These are phyloP conservation scores for Thomomys bottae DNA, from an alignment of 2,113 vertebrate species.

Conservation along the genomic window DNA sequence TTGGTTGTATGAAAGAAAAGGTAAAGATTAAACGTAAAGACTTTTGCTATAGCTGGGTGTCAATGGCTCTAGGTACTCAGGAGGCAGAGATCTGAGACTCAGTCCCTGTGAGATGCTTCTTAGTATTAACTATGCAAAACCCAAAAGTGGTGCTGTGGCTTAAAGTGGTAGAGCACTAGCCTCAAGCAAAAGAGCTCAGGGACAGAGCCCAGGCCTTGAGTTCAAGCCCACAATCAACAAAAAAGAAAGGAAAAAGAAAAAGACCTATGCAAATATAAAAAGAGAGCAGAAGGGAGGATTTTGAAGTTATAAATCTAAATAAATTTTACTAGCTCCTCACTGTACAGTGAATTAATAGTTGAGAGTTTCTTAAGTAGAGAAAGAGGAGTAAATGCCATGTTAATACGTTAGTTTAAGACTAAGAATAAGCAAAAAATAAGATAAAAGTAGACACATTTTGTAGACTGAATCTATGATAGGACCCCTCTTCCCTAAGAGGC, in stretches of 20 bases:
- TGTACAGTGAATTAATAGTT: not conserved
- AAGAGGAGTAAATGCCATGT: slow-evolving; percentile 4
- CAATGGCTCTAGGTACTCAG: no score
- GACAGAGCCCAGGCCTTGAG: no score
- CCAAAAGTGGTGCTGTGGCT: no score
- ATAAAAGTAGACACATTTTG: not conserved
- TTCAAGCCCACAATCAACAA: no score
- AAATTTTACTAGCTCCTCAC: not conserved
- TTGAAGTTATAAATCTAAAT: not conserved
- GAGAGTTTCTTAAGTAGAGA: not conserved
- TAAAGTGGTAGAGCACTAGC: no score
- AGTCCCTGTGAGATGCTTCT: no score
- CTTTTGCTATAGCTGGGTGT: no score
- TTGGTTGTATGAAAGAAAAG: not conserved
- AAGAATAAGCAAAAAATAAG: not conserved
- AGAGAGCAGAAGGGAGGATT: not conserved
- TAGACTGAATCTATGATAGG: not conserved
- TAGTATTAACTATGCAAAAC: no score
- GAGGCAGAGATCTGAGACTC: no score
- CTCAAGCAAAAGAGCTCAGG: no score
- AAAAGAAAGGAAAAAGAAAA: no score
- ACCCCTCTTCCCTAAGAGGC: not conserved
- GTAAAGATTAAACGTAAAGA: not conserved
- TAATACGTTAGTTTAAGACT: not conserved
- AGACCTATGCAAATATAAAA: not conserved